A percentile compares a stretch with the other conserved stretches of the same genome.
These are phyloP conservation scores for Steinernema carpocapsae DNA, from an alignment of 2,888 invertebrate genomes.

Conservation along the genomic window DNA sequence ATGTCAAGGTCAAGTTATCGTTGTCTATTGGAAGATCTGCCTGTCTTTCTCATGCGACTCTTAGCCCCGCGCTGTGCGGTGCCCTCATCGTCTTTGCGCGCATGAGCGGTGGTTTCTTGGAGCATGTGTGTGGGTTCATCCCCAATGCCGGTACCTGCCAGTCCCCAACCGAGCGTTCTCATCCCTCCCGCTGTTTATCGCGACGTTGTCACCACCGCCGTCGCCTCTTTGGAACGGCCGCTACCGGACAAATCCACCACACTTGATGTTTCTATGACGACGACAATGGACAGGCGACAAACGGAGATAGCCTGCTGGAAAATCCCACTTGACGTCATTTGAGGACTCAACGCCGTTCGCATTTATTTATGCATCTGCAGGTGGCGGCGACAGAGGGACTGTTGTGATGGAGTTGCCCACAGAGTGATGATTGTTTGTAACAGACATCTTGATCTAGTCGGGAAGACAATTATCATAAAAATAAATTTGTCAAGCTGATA, in stretches of 20 bases:
- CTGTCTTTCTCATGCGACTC: conserved; percentile 8
- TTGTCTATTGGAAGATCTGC: conserved; percentile 28
- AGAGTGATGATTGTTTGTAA: too few species aligned
- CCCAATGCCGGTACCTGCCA: conserved; percentile 11
- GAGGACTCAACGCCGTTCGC: background rate
- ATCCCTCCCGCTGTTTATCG: conserved; percentile 34
- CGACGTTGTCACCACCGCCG: background rate
- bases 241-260: conserved; percentile 9
- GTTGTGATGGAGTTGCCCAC: too few species aligned
- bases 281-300: conserved; percentile 24
- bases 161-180: conserved; percentile 22
- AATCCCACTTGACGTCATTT: conserved; percentile 14
- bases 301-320: background rate
- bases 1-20: conserved; percentile 34
- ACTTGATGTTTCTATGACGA: conserved; percentile 31
- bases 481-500: conserved; percentile 5
- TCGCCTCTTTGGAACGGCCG: background rate
- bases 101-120: background rate
- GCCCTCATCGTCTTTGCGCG: conserved; percentile 17
- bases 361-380: background rate
- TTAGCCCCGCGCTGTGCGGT: background rate
- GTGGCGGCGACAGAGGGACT: background rate
- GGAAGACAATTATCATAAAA: conserved; percentile 14
- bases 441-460: too few species aligned
- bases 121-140: conserved; percentile 3